Base-by-base conservation (phyloP, 1,140 invertebrate species). In the Colletes gigas region DNA sequence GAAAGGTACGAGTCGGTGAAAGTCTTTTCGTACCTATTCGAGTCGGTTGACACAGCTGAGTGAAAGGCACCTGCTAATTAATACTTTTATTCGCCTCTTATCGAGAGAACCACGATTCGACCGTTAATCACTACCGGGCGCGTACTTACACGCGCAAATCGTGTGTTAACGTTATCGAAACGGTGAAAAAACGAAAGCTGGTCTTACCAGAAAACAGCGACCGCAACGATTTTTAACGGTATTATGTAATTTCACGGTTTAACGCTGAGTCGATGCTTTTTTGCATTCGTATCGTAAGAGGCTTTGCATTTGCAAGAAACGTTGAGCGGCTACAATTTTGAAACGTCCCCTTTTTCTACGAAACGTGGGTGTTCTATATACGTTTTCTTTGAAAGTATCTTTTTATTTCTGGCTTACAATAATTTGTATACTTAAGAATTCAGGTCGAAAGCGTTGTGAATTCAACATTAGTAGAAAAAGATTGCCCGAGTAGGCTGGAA, bases 11-110 rank as follows among this genome's bases (percentile, higher is more conserved):
- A 60, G 14, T 57, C 8, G 59, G 85, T 70, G 85, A 86, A 86
- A 86, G 84, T 83, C 54, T 10, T 62, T 54, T 39, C 41, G 14
- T n/a, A 7, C 8, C 44, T 30, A 50, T 57, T 54, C 3, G 19
- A n/a, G 5, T 7, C 14, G 12, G n/a, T 59, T 77, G 67, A 81
- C 66, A 69, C 4, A 41, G 14, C 19, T 7, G 54, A 52, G 81
- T 83, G 85, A 86, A 86, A 86, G 84, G 19, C 62, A 71, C 41
- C 55, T 15, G 66, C 52, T 86, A 86, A 86, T 86, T 86, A 86
- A 83, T 80, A 70, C 19, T 82, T 76, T 73, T 76, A 82, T 82
- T 50, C 59, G 21, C 6, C 17, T 54, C 12, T 54, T 65, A 50
- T 69, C 72, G 73, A 60, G 44, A 39, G 60, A 77, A 50, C 70